Base-by-base conservation (phyloP, 2,888 invertebrate species). In the Hirtodrosophila duncani region DNA sequence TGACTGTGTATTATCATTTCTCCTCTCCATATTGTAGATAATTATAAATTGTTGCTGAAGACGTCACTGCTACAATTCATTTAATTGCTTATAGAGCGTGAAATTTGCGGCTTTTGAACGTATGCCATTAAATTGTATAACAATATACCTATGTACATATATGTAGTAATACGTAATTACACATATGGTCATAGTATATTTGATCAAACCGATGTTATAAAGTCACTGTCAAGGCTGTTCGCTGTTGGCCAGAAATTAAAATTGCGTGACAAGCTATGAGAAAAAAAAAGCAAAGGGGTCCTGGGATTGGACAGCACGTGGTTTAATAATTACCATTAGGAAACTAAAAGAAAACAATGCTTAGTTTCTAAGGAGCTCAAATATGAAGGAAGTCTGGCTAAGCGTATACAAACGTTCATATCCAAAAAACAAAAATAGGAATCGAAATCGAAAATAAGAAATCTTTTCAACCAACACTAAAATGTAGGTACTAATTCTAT, bases 91-190 rank as follows among this genome's bases (percentile, higher is more conserved):
- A 49, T 48, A 29, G 9, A 44, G 46, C 42, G 52, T 37, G 9
- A 59, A 65, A 59, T 62, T 58, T 52, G 38, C 42, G 50, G 36
- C 53, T 46, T 20, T 29, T 31, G 45, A 37, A 48, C 2, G 44
- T 23, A 33, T 33, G 63, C 17, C 36, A 57, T 27, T n/a, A n/a
- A n/a, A n/a, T n/a, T n/a, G 29, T 44, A 34, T 21, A 4, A 21
- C 9, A 5, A 17, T 24, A 3, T 37, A 5, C 6, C 2, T 13
- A 17, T 16, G 11, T 13, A 10, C 1, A 37, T n/a, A 39, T 9
- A 6, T 13, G n/a, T 7, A 2, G 13, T 30, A n/a, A n/a, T n/a
- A n/a, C n/a, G n/a, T n/a, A n/a, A n/a, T n/a, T n/a, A n/a, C n/a
- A n/a, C n/a, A n/a, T n/a, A n/a, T n/a, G n/a, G n/a, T n/a, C n/a